phyloP scores from a whole-genome alignment of 2,888 invertebrate species.

The Drosophila nigricruria region DNA sequence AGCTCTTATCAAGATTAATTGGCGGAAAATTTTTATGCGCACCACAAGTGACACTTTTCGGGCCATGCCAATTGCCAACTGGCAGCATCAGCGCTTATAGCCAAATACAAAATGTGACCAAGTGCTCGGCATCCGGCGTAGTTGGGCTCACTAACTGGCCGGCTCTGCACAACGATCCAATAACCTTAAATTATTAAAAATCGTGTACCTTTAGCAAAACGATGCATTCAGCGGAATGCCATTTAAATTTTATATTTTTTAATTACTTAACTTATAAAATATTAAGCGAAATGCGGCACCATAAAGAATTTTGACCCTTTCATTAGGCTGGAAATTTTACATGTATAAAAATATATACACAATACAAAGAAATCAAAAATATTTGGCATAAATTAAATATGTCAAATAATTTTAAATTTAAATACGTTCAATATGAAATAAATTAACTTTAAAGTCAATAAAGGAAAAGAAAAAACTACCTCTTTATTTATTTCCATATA shows the following conservation, averaged over 20 bases:
- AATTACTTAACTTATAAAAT: slow-evolving; percentile 11
- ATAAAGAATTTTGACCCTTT: not conserved
- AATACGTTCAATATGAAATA: not conserved
- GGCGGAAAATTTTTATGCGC: slow-evolving; percentile 72
- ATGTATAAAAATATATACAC: not conserved
- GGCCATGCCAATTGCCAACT: slow-evolving; percentile 45
- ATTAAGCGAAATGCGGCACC: slow-evolving; percentile 6
- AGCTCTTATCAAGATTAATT: slow-evolving; percentile 76
- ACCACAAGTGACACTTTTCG: slow-evolving; percentile 57
- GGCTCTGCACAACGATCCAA: slow-evolving; percentile 35
- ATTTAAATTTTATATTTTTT: not conserved
- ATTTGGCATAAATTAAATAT: too few species aligned
- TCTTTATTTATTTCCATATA: too few species aligned
- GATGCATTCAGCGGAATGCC: not conserved
- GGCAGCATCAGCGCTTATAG: slow-evolving; percentile 13
- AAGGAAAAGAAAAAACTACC: too few species aligned
- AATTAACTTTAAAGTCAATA: not conserved
- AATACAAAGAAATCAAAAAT: not conserved
- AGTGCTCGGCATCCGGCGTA: slow-evolving; percentile 11
- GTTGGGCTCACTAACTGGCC: slow-evolving; percentile 25
- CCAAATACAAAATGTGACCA: slow-evolving; percentile 36
- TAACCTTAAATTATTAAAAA: slow-evolving; percentile 26
- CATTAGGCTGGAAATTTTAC: not conserved
- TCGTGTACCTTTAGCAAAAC: not conserved
- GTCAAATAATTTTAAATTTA: not conserved